A percentile compares a stretch with the other conserved stretches of the same genome.
Conservation (phyloP, 1,140 invertebrate species). For the Cylas formicarius region DNA sequence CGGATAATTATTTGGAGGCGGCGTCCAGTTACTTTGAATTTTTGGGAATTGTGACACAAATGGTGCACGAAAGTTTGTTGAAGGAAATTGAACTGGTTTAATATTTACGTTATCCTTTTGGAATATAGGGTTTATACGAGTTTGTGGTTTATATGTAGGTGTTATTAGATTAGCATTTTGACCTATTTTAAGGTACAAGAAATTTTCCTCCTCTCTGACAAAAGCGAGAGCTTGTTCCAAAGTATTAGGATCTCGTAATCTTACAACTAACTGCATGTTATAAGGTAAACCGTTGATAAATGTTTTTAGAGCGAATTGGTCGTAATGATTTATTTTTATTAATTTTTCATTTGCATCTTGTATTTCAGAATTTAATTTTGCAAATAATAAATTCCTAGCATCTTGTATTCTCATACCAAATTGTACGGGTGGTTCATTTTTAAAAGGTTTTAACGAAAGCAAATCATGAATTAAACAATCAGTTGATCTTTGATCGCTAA, state of each 20-base stretch:
- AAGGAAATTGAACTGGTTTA: too few relatives aligned
- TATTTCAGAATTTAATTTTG: constrained; percentile 22
- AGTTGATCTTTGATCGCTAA: constrained; percentile 23
- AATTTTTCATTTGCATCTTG: constrained; percentile 6
- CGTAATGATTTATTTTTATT: constrained; percentile 12
- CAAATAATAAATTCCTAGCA: constrained; percentile 16
- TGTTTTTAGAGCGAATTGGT: constrained; percentile 18
- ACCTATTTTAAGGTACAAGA: constrained; percentile 14
- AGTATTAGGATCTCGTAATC: constrained; percentile 12
- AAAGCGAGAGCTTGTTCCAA: constrained; percentile 17
- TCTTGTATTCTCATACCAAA: constrained; percentile 26
- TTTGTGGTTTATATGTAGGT: too few relatives aligned
- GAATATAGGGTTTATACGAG: too few relatives aligned
- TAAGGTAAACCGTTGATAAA: constrained; percentile 15
- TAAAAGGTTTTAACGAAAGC: constrained; percentile 18
- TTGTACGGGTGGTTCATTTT: constrained; percentile 19
- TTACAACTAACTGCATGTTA: constrained; percentile 13
- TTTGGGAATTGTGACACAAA: too few relatives aligned
- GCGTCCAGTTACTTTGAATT: too few relatives aligned
- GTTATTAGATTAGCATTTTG: too few relatives aligned
- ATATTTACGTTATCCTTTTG: too few relatives aligned
- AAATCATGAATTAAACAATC: constrained; percentile 27
- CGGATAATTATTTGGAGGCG: too few relatives aligned
- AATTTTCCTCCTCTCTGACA: constrained; percentile 22
- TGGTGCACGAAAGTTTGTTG: too few relatives aligned